These are phyloP conservation scores for Andinoacara biseriatus DNA, from an alignment of 2,113 vertebrate species.

Conservation along the genomic window DNA sequence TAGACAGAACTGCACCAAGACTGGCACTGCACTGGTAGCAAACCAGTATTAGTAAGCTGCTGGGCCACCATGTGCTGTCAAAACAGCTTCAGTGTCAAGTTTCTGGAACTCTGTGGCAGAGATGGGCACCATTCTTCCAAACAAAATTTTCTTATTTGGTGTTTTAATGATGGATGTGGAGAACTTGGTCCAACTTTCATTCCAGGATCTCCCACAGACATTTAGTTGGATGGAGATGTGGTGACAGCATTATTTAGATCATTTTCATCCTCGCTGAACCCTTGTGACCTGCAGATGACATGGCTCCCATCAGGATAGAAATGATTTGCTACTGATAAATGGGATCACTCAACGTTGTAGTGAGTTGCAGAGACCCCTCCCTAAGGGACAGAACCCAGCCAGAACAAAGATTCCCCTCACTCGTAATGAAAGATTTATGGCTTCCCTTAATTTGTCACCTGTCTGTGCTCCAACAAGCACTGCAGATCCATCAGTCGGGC, in stretches of 20 bases:
- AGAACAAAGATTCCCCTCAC: not conserved
- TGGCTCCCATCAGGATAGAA: not conserved
- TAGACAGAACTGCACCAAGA: rapidly evolving
- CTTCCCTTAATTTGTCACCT: too few relatives aligned
- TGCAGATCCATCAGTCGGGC: rapidly evolving
- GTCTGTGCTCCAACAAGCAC: not conserved
- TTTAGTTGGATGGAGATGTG: not conserved
- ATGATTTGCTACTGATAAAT: not conserved
- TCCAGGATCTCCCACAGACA: not conserved
- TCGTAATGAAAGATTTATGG: not conserved
- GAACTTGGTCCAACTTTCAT: rapidly evolving
- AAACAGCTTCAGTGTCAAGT: not conserved
- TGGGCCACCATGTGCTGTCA: not conserved
- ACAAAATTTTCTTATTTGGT: not conserved
- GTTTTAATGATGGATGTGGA: not conserved
- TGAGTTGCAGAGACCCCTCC: not conserved
- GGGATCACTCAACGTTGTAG: not conserved
- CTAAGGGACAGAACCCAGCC: not conserved
- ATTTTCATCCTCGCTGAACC: not conserved
- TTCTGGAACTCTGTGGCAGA: not conserved
- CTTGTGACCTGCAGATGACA: not conserved
- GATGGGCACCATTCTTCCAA: not conserved
- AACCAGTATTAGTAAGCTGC: not conserved
- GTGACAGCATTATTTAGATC: not conserved
- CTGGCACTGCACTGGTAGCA: not conserved